Evolutionary conservation across 1,140 invertebrate genomes (phyloP), one percentile per base, ranked within the genome.

Genomic region (Cephus cinctus): DNA sequence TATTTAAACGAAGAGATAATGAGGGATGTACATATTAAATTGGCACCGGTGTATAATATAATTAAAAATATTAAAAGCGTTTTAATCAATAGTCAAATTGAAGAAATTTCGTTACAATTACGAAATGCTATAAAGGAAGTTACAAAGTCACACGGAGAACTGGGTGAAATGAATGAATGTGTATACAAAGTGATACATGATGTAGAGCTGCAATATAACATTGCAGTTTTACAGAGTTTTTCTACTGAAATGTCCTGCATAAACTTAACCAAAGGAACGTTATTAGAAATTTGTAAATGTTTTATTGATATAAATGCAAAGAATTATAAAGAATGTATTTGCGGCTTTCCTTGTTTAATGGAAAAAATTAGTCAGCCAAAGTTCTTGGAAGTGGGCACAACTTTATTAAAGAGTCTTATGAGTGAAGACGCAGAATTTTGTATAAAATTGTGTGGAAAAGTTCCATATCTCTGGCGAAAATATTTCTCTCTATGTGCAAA

Each of bases 381-480:
- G 19, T 75, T 69, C 47, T 34, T 62, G 2, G 36, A 63, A 2
- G 20, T 71, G 8, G 74, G 73, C 6, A 57, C 44, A 41, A 23
- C 50, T 39, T 43, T 75, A 32, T 39, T 75, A 4, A 47, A 57
- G 5, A 68, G 50, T 57, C 61, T 69, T 12, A 5, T 16, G 3
- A 47, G 16, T 3, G 22, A 56, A 12, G 23, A 36, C 12, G 39
- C 60, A 30, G 50, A 54, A 8, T 42, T 50, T 3, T 73, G 62
- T 50, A 34, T 63, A 21, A 39, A 54, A 44, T 54, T 83, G 19
- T 83, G 81, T 52, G 78, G 79, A 47, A 71, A 73, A 51, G 78
- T 83, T 72, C 81, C 81, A 23, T 81, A 78, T 51, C 74, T 82
- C 57, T 84, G 81, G 82, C 59, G 57, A 35, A 57, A 66, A 9